A percentile compares a stretch with the other conserved stretches of the same genome.
Conservation (phyloP, 2,888 invertebrate genomes). For the Silvanus unidentatus region DNA sequence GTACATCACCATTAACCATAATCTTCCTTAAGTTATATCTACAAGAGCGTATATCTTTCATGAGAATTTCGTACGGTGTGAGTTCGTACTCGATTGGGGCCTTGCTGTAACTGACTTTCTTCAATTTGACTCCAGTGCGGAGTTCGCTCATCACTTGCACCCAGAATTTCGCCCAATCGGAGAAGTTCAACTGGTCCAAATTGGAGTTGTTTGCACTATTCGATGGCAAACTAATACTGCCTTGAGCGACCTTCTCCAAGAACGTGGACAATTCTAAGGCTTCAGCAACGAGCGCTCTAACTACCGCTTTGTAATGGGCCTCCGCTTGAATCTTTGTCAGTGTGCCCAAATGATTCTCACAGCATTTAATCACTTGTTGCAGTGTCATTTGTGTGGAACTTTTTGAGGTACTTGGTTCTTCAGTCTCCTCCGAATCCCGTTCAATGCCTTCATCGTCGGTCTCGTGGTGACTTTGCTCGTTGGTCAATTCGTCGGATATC, state of each 20-base stretch:
- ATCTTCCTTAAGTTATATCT: conserved; percentile 85
- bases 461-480: conserved; percentile 47
- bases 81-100: conserved; percentile 85
- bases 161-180: conserved; percentile 95
- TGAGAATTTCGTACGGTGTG: conserved; percentile 93
- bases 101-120: conserved; percentile 74
- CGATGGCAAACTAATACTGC: conserved; percentile 58
- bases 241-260: conserved; percentile 73
- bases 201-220: conserved; percentile 60
- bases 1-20: conserved; percentile 75
- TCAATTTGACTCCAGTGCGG: conserved; percentile 85
- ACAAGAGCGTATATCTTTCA: conserved; percentile 90
- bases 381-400: conserved; percentile 26
- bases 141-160: conserved; percentile 91
- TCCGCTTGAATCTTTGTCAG: conserved; percentile 57
- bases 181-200: conserved; percentile 76
- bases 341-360: conserved; percentile 35
- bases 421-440: conserved; percentile 72
- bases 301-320: conserved; percentile 84
- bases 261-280: conserved; percentile 85
- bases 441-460: conserved; percentile 88
- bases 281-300: conserved; percentile 87
- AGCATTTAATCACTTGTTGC: conserved; percentile 30
- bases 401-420: conserved; percentile 47
- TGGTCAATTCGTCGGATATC: conserved; percentile 53